Conservation (phyloP, 1,140 invertebrate species). For the Trialeurodes vaporariorum region DNA sequence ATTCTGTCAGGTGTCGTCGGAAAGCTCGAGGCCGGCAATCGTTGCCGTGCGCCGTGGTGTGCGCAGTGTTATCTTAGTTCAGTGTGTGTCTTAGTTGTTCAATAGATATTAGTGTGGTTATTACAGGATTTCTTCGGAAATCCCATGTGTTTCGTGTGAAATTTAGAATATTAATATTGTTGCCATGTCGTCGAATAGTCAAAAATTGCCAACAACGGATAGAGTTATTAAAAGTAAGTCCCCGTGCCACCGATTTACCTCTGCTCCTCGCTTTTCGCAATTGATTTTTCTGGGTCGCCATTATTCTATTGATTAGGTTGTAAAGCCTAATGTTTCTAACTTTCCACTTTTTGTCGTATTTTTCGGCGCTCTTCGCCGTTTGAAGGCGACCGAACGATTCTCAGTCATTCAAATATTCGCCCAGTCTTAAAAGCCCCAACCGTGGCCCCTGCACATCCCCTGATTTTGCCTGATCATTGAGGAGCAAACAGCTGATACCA, state of each 20-base stretch:
- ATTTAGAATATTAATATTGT: not conserved
- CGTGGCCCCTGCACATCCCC: no score
- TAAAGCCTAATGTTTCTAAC: not conserved
- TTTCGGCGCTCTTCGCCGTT: not conserved
- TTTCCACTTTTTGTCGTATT: not conserved
- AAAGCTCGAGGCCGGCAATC: not conserved
- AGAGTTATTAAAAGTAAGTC: not conserved
- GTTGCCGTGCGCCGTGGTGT: not conserved
- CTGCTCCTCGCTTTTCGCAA: not conserved
- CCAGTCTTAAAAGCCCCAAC: not conserved
- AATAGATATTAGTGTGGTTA: not conserved
- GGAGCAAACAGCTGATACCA: not conserved
- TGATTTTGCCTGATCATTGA: no score
- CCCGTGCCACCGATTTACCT: not conserved
- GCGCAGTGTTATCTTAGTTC: not conserved
- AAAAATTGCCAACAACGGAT: not conserved
- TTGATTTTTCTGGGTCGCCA: not conserved
- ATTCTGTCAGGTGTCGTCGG: not conserved
- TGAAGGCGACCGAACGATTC: not conserved
- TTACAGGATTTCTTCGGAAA: not conserved
- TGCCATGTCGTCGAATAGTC: not conserved
- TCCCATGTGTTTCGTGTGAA: not conserved
- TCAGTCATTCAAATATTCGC: not conserved
- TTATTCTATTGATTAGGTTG: conserved; percentile 1
- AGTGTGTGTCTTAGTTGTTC: not conserved